Base-by-base conservation (phyloP, 2,888 invertebrate species). In the Scaptomyza tumidula region DNA sequence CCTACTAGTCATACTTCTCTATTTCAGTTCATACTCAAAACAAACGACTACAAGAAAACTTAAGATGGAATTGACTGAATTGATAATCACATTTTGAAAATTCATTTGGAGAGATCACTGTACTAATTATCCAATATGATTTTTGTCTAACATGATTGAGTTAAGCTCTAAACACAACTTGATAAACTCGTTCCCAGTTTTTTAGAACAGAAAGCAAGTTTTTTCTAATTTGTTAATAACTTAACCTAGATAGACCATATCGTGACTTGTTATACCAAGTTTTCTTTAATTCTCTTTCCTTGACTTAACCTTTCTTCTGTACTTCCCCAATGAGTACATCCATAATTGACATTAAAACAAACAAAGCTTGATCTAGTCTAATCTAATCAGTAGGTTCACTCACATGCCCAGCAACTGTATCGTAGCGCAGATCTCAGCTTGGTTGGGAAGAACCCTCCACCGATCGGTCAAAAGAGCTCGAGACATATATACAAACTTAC, bases 361-460 rank as follows among this genome's bases (percentile, higher is more conserved):
- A 14, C 41, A 16, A 1, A 16, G 7, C 16, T 45, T 7, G 27
- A 29, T 29, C 29, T 7, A 29, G 13, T 11, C 14, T 11, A 14
- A 27, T 11, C n/a, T n/a, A n/a, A n/a, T 7, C 31, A 37, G 3
- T 41, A 4, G 41, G 9, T 16, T 11, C 44, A 61, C 31, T 16
- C 37, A 65, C 52, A 61, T 14, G 60, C 52, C 58, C 55, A 2
- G 2, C 29, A 29, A 11, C 11, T 50, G 13, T 31, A 14, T 41
- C 29, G 75, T 69, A 73, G 75, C 59, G 73, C 71, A 74, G 45
- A 13, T 1, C 49, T n/a, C n/a, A 37, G 41, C 27, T 59, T 39
- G 31, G 41, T 52, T 57, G 75, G 75, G 67, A 75, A 77, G 78
- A 49, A 75, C 78, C 62, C 60, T 39, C 13, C 33, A 3, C 33